Evolutionary conservation across 2,113 vertebrate genomes (phyloP).

Genomic region (Alethe castanea): DNA sequence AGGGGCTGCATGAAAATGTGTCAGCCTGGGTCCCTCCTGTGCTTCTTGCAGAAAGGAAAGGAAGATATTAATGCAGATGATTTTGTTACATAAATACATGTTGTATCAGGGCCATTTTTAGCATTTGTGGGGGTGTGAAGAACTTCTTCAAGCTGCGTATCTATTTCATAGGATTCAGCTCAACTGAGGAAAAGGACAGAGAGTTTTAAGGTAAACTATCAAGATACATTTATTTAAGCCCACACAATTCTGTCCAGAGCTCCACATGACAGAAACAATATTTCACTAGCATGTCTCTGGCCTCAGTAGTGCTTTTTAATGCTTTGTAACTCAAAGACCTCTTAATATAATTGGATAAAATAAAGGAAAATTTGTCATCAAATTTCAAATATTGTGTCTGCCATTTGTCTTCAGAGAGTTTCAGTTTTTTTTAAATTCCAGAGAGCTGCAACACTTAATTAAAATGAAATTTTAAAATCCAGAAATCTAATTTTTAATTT

Average conservation of each 20-base stretch:
- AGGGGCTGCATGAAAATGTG: slow-evolving; percentile 40
- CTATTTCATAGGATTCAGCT: slow-evolving; percentile 66
- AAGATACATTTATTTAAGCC: slow-evolving; percentile 50
- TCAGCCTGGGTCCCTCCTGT: slow-evolving; percentile 41
- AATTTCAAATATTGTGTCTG: slow-evolving; percentile 19
- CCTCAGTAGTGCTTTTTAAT: slow-evolving; percentile 7
- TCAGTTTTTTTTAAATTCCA: neutral
- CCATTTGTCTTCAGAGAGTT: slow-evolving; percentile 1
- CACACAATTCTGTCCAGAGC: slow-evolving; percentile 28
- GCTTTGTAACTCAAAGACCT: slow-evolving; percentile 7
- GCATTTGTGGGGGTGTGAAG: slow-evolving; percentile 70
- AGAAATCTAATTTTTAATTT: neutral
- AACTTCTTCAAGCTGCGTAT: slow-evolving; percentile 68
- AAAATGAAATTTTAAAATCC: neutral
- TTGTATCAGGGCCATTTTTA: slow-evolving; percentile 73
- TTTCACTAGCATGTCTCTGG: slow-evolving; percentile 1
- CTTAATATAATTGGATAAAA: slow-evolving; percentile 18
- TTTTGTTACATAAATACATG: slow-evolving; percentile 74
- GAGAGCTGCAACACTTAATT: neutral
- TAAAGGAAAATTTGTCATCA: slow-evolving; percentile 2
- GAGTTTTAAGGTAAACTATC: slow-evolving; percentile 68
- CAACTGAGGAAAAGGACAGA: slow-evolving; percentile 64
- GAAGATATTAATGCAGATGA: slow-evolving; percentile 67
- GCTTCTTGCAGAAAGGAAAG: slow-evolving; percentile 46
- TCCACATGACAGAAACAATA: neutral